Evolutionary conservation across 2,113 vertebrate genomes (phyloP).

Genomic region (Zosterops pallidus): DNA sequence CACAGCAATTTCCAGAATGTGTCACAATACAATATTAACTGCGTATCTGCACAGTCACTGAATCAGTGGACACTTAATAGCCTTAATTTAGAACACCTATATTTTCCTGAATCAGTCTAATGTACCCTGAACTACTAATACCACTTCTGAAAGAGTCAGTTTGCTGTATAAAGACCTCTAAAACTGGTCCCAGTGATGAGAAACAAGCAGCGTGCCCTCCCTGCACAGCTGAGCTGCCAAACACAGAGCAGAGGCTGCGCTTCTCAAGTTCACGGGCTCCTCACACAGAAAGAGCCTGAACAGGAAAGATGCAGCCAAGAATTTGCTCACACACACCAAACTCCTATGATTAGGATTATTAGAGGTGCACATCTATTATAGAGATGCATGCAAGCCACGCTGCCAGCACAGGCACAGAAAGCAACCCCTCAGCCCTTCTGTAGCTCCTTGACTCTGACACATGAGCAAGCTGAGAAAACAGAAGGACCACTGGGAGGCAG

Average conservation of each 20-base stretch:
- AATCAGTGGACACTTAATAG: background rate
- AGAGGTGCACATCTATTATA: background rate
- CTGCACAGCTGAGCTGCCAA: background rate
- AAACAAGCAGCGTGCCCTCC: background rate
- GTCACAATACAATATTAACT: conserved; percentile 58
- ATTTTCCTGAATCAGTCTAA: background rate
- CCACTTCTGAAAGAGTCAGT: background rate
- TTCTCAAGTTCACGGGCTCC: background rate
- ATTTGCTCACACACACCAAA: background rate
- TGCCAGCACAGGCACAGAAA: background rate
- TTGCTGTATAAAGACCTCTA: background rate
- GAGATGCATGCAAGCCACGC: background rate
- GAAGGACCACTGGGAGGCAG: background rate
- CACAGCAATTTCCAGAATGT: conserved; percentile 44
- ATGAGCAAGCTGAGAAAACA: background rate
- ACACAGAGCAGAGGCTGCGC: background rate
- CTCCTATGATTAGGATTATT: background rate
- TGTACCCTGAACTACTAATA: background rate
- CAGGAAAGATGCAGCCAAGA: background rate
- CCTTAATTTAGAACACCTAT: background rate
- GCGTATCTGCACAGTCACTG: background rate
- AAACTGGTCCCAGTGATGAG: background rate
- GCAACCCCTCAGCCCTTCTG: background rate
- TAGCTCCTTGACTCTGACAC: fast-evolving
- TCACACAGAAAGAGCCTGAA: background rate